Percentiles rank a stretch among this genome's conserved stretches.
These are phyloP conservation scores for Hycleus phaleratus DNA, from an alignment of 1,140 invertebrate species.

Conservation along the genomic window DNA sequence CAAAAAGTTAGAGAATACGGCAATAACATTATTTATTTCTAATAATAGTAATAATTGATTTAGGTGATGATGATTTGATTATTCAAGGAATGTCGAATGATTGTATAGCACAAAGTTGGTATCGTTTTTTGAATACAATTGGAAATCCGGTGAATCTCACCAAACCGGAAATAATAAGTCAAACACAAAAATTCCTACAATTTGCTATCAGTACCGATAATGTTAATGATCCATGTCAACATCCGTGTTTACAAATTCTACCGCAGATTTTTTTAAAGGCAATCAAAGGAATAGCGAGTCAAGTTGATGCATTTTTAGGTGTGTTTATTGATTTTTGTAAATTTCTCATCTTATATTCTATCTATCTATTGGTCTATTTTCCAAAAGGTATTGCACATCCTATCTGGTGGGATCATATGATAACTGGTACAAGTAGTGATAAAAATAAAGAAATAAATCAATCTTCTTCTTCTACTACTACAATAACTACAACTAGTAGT, in stretches of 20 bases:
- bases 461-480: background rate
- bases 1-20: no score
- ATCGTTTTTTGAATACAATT: constrained; percentile 83
- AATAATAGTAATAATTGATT: background rate
- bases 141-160: constrained; percentile 92
- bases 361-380: background rate
- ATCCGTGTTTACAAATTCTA: constrained; percentile 79
- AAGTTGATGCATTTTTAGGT: constrained; percentile 95
- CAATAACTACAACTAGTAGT: background rate
- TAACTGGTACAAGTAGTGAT: constrained; percentile 38
- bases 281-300: constrained; percentile 84
- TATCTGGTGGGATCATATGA: constrained; percentile 35
- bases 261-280: constrained; percentile 89
- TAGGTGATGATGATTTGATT: constrained; percentile 80
- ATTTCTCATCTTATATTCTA: background rate
- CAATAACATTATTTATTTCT: no score
- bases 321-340: constrained; percentile 34
- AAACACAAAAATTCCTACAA: constrained; percentile 61
- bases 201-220: constrained; percentile 46
- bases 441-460: constrained; percentile 29
- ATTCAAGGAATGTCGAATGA: constrained; percentile 78
- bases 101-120: constrained; percentile 90
- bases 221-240: constrained; percentile 78
- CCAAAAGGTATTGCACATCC: constrained; percentile 34
- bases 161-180: constrained; percentile 61